Base-by-base conservation (phyloP, 2,113 vertebrate species). In the Hyla sarda region DNA sequence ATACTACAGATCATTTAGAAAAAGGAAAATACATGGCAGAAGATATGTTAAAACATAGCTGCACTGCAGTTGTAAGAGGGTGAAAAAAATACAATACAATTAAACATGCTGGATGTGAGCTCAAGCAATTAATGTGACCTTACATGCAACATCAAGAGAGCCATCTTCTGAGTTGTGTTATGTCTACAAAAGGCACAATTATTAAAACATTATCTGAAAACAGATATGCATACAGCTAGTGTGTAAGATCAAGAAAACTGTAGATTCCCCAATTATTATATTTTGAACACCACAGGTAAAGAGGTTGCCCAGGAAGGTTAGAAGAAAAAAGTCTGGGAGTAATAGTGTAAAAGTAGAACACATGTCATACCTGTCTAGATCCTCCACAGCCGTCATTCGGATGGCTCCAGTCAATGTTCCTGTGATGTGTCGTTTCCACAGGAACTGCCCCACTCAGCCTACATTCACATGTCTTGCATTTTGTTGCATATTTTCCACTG, bases 151-250 rank as follows among this genome's bases (percentile, higher is more conserved):
- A 41, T 41, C 3, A 8, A 14, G 32, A 52, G n/a, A 10, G 47
- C 17, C 28, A 28, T 1, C 9, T 6, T 25, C 41, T 25, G 21
- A 45, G 23, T 41, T 73, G 17, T 23, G 32, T 71, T 41, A 34
- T 34, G 1, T 21, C 47, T 25, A 23, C 8, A 58, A 83, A 83
- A 83, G 67, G 82, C 82, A 83, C 82, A 45, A 56, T 56, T 74
- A n/a, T 72, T 56, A 82, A 50, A 25, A 69, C 25, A 17, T 73
- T 7, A 81, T 71, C 13, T 30, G 23, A 69, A 83, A 71, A 30
- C 82, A 83, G n/a, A 73, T 16, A 34, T 83, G 82, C 30, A 45
- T 45, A 45, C 25, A 41, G 48, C 48, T 25, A 34, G 58, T 73
- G 67, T 72, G 67, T 45, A 8, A 14, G 10, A 23, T 7, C 45